Percentiles rank a stretch among this genome's conserved stretches.
These are phyloP conservation scores for Thaumetopoea pityocampa DNA, from an alignment of 1,140 invertebrate species.

Conservation along the genomic window DNA sequence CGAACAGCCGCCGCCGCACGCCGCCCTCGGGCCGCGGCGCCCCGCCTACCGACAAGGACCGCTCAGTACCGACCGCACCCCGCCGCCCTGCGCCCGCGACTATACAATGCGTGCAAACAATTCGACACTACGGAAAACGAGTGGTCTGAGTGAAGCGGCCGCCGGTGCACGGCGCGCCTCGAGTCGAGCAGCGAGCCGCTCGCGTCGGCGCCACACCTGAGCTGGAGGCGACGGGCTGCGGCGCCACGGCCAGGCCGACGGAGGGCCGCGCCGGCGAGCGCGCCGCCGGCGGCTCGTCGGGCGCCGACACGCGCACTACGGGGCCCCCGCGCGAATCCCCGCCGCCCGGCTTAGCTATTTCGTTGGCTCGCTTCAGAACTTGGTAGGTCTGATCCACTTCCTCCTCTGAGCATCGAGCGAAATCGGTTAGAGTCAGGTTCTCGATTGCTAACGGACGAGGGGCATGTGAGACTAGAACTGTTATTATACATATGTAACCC, in stretches of 20 bases:
- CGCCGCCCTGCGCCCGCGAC: slow-evolving; percentile 64
- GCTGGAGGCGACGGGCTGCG: slow-evolving; percentile 72
- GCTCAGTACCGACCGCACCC: slow-evolving; percentile 58
- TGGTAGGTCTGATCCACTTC: slow-evolving; percentile 94
- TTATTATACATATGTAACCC: slow-evolving; percentile 29
- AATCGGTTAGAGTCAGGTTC: slow-evolving; percentile 45
- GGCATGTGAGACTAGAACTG: slow-evolving; percentile 21
- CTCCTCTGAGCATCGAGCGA: slow-evolving; percentile 71
- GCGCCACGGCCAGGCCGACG: slow-evolving; percentile 62
- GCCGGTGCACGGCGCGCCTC: slow-evolving; percentile 40
- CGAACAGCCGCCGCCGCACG: slow-evolving; percentile 81
- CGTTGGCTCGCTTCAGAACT: slow-evolving; percentile 93
- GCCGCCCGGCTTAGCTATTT: slow-evolving; percentile 81
- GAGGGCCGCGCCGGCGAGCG: slow-evolving; percentile 57
- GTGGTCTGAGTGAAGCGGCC: slow-evolving; percentile 53
- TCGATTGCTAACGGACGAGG: slow-evolving; percentile 22
- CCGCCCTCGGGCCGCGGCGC: slow-evolving; percentile 56
- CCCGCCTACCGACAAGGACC: slow-evolving; percentile 67
- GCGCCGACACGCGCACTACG: slow-evolving; percentile 71
- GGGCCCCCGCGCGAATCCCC: slow-evolving; percentile 56
- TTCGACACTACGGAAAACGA: slow-evolving; percentile 66
- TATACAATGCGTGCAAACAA: slow-evolving; percentile 59
- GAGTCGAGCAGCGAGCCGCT: slow-evolving; percentile 46
- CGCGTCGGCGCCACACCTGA: slow-evolving; percentile 72
- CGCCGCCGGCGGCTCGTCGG: slow-evolving; percentile 55